Evolutionary conservation across 2,888 invertebrate species (phyloP).

Genomic region (Dione vanillae): DNA sequence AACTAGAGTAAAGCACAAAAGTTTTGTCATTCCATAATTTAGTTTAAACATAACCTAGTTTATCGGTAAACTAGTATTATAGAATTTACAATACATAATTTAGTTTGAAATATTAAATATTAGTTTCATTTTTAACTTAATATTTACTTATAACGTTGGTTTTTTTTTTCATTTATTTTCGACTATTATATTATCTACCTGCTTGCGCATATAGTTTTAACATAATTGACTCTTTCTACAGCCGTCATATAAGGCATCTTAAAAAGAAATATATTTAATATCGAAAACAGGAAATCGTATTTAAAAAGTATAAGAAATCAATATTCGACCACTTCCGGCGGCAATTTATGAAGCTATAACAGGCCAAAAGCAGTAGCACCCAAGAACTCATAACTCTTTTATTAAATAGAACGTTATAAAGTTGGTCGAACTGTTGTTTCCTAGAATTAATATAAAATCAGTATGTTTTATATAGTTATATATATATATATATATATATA

Average conservation of each 20-base stretch:
- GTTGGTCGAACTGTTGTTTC: neutral
- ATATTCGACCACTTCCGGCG: neutral
- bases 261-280: neutral
- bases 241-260: too few relatives aligned
- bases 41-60: neutral
- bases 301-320: neutral
- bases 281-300: neutral
- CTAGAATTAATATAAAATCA: neutral
- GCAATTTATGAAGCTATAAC: slow-evolving; percentile 1
- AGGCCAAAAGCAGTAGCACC: slow-evolving; percentile 7
- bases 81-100: too few relatives aligned
- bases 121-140: too few relatives aligned
- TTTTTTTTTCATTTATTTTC: too few relatives aligned
- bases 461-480: too few relatives aligned
- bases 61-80: too few relatives aligned
- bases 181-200: too few relatives aligned
- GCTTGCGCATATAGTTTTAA: too few relatives aligned
- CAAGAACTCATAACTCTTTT: neutral
- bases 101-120: too few relatives aligned
- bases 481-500: too few relatives aligned
- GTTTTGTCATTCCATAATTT: neutral
- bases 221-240: too few relatives aligned
- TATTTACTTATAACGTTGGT: too few relatives aligned
- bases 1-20: neutral
- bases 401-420: neutral